phyloP scores from a whole-genome alignment of 2,888 invertebrate species.

The Ectemnius lituratus region DNA sequence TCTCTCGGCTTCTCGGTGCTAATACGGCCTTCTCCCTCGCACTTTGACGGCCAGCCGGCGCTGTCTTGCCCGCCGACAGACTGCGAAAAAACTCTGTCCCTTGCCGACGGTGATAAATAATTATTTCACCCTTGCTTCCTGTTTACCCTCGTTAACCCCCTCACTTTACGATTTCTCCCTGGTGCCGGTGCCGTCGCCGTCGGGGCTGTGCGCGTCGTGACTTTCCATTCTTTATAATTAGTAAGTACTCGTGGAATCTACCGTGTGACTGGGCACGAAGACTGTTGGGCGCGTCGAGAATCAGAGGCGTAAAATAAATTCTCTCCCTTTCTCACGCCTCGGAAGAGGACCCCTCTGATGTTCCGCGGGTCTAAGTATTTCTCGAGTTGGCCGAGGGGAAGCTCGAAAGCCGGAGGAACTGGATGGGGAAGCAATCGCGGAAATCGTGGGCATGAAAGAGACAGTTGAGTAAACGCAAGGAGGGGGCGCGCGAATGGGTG shows the following conservation, averaged over 20 bases:
- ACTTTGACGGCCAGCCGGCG: background rate
- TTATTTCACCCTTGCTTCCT: slow-evolving; percentile 38
- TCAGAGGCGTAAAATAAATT: no score
- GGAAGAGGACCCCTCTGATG: no score
- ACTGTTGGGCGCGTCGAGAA: background rate
- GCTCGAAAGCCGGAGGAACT: no score
- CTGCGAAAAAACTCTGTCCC: slow-evolving; percentile 15
- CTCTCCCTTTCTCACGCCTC: no score
- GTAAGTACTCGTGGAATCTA: no score
- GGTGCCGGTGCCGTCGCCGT: no score
- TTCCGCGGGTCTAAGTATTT: no score
- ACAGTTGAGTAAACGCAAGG: slow-evolving; percentile 30
- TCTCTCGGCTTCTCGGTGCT: slow-evolving; percentile 1
- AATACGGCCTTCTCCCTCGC: background rate
- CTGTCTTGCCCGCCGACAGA: no score
- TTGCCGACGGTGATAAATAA: slow-evolving; percentile 54
- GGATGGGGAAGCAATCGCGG: slow-evolving; percentile 25
- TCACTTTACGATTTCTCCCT: background rate
- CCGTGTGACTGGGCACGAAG: no score
- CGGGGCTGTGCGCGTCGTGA: background rate
- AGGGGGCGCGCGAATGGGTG: slow-evolving; percentile 18
- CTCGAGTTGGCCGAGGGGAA: no score
- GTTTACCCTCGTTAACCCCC: background rate
- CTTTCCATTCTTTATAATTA: no score
- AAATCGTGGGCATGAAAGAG: slow-evolving; percentile 24